Conservation (phyloP, 1,140 invertebrate genomes). For the Cotesia vestalis region DNA sequence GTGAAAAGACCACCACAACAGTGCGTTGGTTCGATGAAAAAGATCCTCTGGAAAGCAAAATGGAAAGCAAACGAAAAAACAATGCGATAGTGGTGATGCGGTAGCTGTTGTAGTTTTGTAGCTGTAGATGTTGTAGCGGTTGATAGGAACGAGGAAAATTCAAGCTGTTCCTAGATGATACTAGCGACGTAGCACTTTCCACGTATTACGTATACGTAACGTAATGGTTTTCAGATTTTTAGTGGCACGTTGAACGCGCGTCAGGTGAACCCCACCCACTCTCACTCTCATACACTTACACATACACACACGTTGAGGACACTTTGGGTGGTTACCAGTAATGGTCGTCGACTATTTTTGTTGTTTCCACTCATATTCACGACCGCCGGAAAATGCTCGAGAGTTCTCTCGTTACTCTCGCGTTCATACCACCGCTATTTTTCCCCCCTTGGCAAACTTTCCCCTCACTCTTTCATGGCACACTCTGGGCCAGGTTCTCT, state of each 20-base stretch:
- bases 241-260: constrained; percentile 34
- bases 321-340: constrained; percentile 29
- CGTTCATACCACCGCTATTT: background rate
- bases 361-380: constrained; percentile 10
- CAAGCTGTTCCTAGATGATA: constrained; percentile 21
- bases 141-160: constrained; percentile 16
- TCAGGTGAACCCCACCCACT: background rate
- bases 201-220: constrained; percentile 36
- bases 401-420: background rate
- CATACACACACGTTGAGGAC: constrained; percentile 14
- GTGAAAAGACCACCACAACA: constrained; percentile 34
- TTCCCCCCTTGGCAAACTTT: background rate
- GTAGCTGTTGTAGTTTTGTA: too few species aligned
- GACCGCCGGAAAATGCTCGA: constrained; percentile 8
- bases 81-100: too few species aligned
- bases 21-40: constrained; percentile 1
- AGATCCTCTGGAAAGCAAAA: too few species aligned
- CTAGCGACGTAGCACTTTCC: constrained; percentile 20
- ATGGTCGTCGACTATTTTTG: constrained; percentile 33
- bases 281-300: too few species aligned
- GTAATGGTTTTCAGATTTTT: constrained; percentile 57
- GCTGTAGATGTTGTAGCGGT: constrained; percentile 3
- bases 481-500: background rate
- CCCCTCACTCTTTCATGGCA: background rate
- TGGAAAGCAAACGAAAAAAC: too few species aligned